Evolutionary conservation across 2,888 invertebrate species (phyloP), one percentile per base, ranked within the genome.

Genomic region (Nezara viridula): DNA sequence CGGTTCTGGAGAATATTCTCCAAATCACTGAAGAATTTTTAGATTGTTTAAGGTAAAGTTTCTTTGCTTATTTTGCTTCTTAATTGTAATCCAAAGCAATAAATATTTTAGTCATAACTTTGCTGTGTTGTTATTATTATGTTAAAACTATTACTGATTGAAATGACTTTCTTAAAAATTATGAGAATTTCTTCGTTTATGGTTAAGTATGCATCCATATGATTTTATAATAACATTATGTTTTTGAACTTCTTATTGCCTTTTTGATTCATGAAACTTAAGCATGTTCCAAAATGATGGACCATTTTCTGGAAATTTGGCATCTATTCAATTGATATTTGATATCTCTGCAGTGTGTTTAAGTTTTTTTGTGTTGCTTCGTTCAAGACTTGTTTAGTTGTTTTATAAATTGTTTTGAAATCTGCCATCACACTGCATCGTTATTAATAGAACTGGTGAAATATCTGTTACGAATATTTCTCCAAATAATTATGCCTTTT

Each of bases 321-420:
- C 66, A n/a, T 24, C 19, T 32, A 73, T 73, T 73, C 66, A 37
- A 73, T 73, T 37, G 66, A 73, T 73, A 73, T 73, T 73, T 81
- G 44, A 81, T 40, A 81, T 47, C 77, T 77, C 44, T 81, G 81
- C 44, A 44, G 44, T 81, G 81, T 47, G 40, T 81, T 44, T 81
- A n/a, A 47, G 44, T 7, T 24, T 81, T 81, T 40, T 47, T 47
- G 40, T 44, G n/a, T 44, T 81, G 40, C 44, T n/a, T n/a, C 21
- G 32, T 44, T n/a, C n/a, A n/a, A n/a, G 40, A 47, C 44, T 81
- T 40, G 40, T 81, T 77, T 77, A 40, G 37, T 77, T 40, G 77
- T 40, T 81, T 40, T 81, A 44, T 81, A 81, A 81, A 81, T 81
- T 81, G 81, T 81, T 81, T 44, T 81, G 81, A 81, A 81, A 81